These are phyloP conservation scores for Ganaspis sp. DNA, from an alignment of 1,140 invertebrate genomes.

Conservation along the genomic window DNA sequence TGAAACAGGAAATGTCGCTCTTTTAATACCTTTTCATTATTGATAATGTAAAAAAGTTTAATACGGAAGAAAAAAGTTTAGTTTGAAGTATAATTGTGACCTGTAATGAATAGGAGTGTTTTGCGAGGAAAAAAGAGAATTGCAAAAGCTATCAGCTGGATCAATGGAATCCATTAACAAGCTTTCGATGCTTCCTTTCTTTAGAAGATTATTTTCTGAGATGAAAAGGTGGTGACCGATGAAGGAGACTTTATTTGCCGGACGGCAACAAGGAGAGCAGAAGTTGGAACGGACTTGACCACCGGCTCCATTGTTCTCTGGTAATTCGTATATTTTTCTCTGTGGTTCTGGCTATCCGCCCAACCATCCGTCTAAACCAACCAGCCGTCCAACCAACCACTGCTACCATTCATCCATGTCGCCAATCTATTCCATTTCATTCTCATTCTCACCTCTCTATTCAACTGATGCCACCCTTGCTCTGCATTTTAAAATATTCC, in stretches of 20 bases:
- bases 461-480: not conserved
- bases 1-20: too few species aligned
- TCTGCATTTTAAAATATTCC: slow-evolving; percentile 3
- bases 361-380: slow-evolving; percentile 35
- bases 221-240: slow-evolving; percentile 34
- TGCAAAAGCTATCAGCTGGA: not conserved
- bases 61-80: not conserved
- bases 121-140: not conserved
- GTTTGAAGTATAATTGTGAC: not conserved
- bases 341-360: slow-evolving; percentile 25
- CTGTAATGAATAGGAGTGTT: not conserved
- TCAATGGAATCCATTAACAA: not conserved
- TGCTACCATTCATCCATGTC: slow-evolving; percentile 39
- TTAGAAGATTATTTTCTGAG: slow-evolving; percentile 2
- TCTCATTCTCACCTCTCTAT: not conserved
- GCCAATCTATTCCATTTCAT: slow-evolving; percentile 40
- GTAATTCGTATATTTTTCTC: slow-evolving; percentile 49
- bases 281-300: slow-evolving; percentile 35
- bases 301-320: slow-evolving; percentile 44
- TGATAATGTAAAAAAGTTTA: too few species aligned
- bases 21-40: too few species aligned
- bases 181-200: not conserved
- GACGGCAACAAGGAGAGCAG: not conserved
- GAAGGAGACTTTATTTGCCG: slow-evolving; percentile 27
- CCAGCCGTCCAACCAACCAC: slow-evolving; percentile 31